Conservation (phyloP, 2,888 invertebrate species). For the Chymomyza amoena region DNA sequence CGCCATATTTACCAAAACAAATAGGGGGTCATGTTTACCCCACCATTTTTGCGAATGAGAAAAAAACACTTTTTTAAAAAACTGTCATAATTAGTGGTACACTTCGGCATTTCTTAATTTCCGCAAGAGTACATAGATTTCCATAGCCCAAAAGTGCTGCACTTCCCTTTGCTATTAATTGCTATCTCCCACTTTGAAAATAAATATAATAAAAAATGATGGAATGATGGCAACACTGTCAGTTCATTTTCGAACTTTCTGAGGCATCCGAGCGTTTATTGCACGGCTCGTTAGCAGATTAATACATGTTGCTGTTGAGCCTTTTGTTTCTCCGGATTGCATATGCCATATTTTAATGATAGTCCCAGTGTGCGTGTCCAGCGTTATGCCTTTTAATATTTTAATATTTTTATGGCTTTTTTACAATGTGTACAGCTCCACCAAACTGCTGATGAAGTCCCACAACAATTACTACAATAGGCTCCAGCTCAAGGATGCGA, state of each 20-base stretch:
- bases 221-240: constrained; percentile 5
- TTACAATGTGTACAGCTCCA: background rate
- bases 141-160: background rate
- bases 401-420: constrained; percentile 20
- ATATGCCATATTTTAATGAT: background rate
- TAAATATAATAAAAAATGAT: constrained; percentile 14
- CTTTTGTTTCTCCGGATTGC: constrained; percentile 24
- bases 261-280: background rate
- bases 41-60: no score
- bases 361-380: background rate
- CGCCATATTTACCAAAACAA: no score
- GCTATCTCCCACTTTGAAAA: constrained; percentile 15
- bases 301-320: constrained; percentile 8
- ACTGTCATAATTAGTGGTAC: no score
- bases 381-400: constrained; percentile 39
- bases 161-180: background rate
- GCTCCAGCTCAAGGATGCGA: no score
- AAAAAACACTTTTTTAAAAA: no score
- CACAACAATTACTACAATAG: background rate
- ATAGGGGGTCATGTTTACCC: no score
- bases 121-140: no score
- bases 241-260: background rate
- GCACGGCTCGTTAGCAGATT: constrained; percentile 20
- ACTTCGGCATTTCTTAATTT: no score
- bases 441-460: background rate